A percentile compares a stretch with the other conserved stretches of the same genome.
phyloP scores from a whole-genome alignment of 2,113 vertebrate genomes.

The Sinocyclocheilus anophthalmus region DNA sequence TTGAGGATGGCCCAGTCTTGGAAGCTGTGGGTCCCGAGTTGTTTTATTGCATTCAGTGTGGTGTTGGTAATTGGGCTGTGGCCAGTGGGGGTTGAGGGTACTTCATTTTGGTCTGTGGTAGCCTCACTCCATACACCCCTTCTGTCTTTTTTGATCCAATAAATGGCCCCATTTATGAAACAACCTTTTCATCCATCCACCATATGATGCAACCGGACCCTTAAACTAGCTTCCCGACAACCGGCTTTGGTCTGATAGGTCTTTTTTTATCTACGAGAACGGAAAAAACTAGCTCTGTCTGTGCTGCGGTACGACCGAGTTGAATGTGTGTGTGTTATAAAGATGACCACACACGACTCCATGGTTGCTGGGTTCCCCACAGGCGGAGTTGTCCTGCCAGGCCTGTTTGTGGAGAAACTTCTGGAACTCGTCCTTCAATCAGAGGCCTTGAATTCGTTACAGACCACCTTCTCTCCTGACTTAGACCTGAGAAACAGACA shows the following conservation, averaged over 20 bases:
- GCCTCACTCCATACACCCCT: constrained; percentile 30
- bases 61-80: constrained; percentile 48
- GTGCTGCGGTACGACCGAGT: neutral
- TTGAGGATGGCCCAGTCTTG: constrained; percentile 14
- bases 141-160: constrained; percentile 37
- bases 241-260: constrained; percentile 35
- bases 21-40: constrained; percentile 40
- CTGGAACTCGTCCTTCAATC: neutral
- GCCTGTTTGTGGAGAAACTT: constrained; percentile 29
- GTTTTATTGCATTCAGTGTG: constrained; percentile 54
- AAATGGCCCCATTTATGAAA: constrained; percentile 49
- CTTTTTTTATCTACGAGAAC: constrained; percentile 33
- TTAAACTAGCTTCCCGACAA: constrained; percentile 48
- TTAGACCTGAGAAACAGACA: constrained; percentile 29
- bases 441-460: neutral
- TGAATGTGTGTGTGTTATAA: constrained; percentile 22
- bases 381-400: constrained; percentile 31
- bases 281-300: constrained; percentile 24
- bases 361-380: constrained; percentile 26
- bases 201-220: constrained; percentile 40
- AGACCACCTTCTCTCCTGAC: neutral
- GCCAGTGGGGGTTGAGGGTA: constrained; percentile 47
- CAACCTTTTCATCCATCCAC: constrained; percentile 46
- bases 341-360: constrained; percentile 41
- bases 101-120: constrained; percentile 60